These are phyloP conservation scores for Noturus placidus DNA, from an alignment of 2,113 vertebrate genomes.

Conservation along the genomic window DNA sequence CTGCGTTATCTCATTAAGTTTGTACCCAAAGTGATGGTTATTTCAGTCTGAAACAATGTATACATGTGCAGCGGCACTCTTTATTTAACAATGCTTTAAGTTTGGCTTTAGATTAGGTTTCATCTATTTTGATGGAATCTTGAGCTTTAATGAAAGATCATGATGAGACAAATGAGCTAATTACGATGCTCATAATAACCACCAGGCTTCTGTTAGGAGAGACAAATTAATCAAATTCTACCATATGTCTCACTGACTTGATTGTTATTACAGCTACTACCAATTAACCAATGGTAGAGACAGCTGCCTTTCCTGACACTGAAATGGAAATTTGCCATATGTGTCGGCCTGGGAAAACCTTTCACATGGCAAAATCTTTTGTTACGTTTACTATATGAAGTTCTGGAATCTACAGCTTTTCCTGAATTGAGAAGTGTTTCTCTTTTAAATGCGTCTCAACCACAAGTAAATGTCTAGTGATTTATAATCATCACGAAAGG, in stretches of 20 bases:
- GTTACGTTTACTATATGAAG: not conserved
- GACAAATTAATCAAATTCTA: slow-evolving; percentile 40
- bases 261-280: slow-evolving; percentile 25
- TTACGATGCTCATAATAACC: slow-evolving; percentile 26
- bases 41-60: not conserved
- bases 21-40: not conserved
- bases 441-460: not conserved
- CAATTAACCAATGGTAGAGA: slow-evolving; percentile 23
- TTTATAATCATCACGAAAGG: not conserved
- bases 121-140: not conserved
- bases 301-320: slow-evolving; percentile 4
- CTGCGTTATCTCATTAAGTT: not conserved
- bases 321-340: slow-evolving; percentile 12
- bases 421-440: not conserved
- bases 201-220: slow-evolving; percentile 39
- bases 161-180: slow-evolving; percentile 33
- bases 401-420: not conserved
- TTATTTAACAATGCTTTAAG: not conserved
- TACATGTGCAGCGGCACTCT: not conserved
- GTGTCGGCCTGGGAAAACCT: not conserved
- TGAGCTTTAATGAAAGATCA: slow-evolving; percentile 22
- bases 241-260: slow-evolving; percentile 33
- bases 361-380: not conserved
- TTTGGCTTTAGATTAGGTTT: slow-evolving; percentile 16
- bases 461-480: not conserved